Percentiles rank a stretch among this genome's conserved stretches.
Evolutionary conservation across 2,888 invertebrate species (phyloP).

Genomic region (Oligia strigilis): DNA sequence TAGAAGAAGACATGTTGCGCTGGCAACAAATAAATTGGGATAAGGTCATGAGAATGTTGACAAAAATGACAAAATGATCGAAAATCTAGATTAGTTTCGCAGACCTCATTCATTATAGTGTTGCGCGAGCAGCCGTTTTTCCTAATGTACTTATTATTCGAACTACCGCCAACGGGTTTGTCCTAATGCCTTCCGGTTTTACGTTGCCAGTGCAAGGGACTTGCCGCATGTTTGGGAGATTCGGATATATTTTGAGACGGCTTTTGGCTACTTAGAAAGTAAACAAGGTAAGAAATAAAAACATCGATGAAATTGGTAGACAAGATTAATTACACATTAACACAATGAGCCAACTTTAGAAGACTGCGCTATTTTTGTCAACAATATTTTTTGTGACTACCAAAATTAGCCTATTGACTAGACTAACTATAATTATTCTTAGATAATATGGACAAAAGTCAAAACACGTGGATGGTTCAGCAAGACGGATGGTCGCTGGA

Average conservation of each 20-base stretch:
- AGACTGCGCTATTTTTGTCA: conserved; percentile 16
- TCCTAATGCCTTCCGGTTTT: conserved; percentile 55
- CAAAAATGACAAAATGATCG: not conserved
- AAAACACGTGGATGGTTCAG: conserved; percentile 9
- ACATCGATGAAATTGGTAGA: conserved; percentile 17
- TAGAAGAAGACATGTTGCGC: not conserved
- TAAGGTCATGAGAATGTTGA: not conserved
- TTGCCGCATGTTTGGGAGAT: conserved; percentile 35
- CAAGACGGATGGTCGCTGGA: conserved; percentile 22
- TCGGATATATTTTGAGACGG: not conserved
- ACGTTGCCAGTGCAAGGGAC: conserved; percentile 44
- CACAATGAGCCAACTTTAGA: conserved; percentile 7
- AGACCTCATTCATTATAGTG: conserved; percentile 31
- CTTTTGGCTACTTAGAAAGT: conserved; percentile 17
- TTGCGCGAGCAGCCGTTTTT: conserved; percentile 45
- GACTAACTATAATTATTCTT: conserved; percentile 6
- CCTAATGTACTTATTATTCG: conserved; percentile 64
- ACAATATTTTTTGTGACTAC: not conserved
- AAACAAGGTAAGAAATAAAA: conserved; percentile 2
- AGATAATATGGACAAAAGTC: conserved; percentile 19
- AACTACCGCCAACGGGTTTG: conserved; percentile 63
- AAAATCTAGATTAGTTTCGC: conserved; percentile 31
- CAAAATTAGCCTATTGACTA: conserved; percentile 17
- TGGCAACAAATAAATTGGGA: no score
- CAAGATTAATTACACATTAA: conserved; percentile 15